phyloP scores from a whole-genome alignment of 2,797 vertebrate genomes.

The Mormyrus hasselquistii region DNA sequence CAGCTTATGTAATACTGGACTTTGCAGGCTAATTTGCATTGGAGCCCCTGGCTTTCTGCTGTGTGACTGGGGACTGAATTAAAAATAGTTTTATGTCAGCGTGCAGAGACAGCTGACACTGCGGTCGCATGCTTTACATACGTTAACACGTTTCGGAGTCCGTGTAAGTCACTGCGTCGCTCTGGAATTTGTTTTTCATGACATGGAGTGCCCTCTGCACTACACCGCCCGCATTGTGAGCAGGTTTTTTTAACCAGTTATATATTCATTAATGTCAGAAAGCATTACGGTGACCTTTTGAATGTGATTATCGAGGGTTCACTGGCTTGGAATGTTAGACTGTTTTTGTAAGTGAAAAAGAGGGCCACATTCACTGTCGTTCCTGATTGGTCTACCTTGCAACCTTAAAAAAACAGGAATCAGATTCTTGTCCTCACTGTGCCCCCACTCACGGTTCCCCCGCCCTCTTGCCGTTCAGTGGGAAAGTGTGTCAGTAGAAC shows the following conservation, averaged over 20 bases:
- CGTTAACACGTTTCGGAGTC: slow-evolving; percentile 51
- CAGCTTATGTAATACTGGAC: slow-evolving; percentile 36
- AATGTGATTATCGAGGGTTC: neutral
- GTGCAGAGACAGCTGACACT: slow-evolving; percentile 57
- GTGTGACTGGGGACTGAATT: slow-evolving; percentile 35
- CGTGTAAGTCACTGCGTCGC: slow-evolving; percentile 44
- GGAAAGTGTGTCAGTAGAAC: slow-evolving; percentile 72
- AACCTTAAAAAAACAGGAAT: slow-evolving; percentile 36
- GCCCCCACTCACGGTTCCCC: slow-evolving; percentile 34
- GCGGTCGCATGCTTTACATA: slow-evolving; percentile 59
- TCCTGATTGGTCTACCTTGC: slow-evolving; percentile 48
- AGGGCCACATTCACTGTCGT: neutral
- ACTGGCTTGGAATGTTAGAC: neutral
- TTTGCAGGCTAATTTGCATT: slow-evolving; percentile 25
- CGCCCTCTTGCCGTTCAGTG: slow-evolving; percentile 39
- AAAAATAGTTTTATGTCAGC: slow-evolving; percentile 65
- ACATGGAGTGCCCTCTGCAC: neutral
- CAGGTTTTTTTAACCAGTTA: neutral
- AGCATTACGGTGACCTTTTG: neutral
- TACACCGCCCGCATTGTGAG: neutral
- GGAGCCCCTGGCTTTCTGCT: neutral
- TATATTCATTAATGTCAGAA: neutral
- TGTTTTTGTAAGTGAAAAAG: neutral
- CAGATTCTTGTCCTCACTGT: slow-evolving; percentile 41
- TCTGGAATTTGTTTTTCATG: neutral